Base-by-base conservation (phyloP, 2,888 invertebrate genomes). In the Agrilus cyanescens region DNA sequence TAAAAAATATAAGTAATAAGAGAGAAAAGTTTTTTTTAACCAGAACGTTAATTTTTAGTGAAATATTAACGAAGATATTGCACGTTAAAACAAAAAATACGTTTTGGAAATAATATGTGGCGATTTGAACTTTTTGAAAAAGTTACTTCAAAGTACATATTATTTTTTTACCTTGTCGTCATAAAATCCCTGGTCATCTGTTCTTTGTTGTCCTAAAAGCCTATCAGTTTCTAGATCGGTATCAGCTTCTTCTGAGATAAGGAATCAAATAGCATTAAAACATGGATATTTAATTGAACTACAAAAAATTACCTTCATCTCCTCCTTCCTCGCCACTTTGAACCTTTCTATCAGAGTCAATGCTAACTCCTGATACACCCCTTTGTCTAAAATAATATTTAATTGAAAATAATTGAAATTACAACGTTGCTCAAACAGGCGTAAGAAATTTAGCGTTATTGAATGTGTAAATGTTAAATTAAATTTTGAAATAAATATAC, bases 211-310 rank as follows among this genome's bases (percentile, higher is more conserved):
- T 13, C 95, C 94, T 46, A 96, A 75, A 48, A 96, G 71, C 56
- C 95, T 75, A 67, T 96, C 96, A n/a, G 96, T 96, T 70, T 96
- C 96, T 54, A 95, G 78, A 66, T 97, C 96, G 0, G 96, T 97
- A 61, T 96, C 96, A 18, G 93, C 90, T 68, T 91, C 91, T 62
- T 85, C 87, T 76, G 18, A 35, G 10, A 10, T n/a, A 38, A 20
- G 18, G 32, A 38, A 43, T 16, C 20, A 33, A 12, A 43, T 13
- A 41, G 16, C 6, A 12, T 29, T 10, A 25, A 25, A 25, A 25
- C 10, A 5, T 15, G 5, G 20, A 8, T 40, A 36, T 32, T 15
- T 30, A 42, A 38, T 33, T 34, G 29, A 18, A 32, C 20, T 25
- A 36, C 16, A 40, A 12, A 44, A 41, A 40, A 35, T 49, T 55